Evolutionary conservation across 2,888 invertebrate species (phyloP).

Genomic region (Clepsis dumicolana): DNA sequence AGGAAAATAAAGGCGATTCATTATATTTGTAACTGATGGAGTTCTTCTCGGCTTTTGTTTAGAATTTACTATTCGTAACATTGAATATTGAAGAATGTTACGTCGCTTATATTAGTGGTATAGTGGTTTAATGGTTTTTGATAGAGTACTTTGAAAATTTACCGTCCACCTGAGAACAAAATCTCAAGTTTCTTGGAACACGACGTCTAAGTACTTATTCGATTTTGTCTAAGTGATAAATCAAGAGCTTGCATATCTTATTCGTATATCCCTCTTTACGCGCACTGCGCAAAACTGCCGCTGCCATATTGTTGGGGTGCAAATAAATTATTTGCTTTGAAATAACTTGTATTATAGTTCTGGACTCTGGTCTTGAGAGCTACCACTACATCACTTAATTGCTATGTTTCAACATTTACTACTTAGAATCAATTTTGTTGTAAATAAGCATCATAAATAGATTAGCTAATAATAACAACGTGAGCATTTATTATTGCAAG

Average conservation of each 20-base stretch:
- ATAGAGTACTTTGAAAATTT: too few relatives aligned
- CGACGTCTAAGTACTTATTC: too few relatives aligned
- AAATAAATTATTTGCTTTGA: not conserved
- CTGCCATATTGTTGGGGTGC: too few relatives aligned
- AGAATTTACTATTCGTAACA: not conserved
- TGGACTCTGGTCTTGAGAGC: not conserved
- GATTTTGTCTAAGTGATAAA: too few relatives aligned
- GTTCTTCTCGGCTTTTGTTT: not conserved
- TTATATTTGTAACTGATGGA: not conserved
- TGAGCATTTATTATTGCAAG: conserved; percentile 19
- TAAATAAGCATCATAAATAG: not conserved
- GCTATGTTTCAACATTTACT: not conserved
- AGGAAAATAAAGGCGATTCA: not conserved
- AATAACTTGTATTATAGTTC: not conserved
- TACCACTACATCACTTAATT: not conserved
- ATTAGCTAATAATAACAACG: not conserved
- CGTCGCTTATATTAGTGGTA: not conserved
- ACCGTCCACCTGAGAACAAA: too few relatives aligned
- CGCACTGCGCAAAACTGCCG: too few relatives aligned
- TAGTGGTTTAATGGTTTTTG: too few relatives aligned
- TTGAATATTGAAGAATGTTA: not conserved
- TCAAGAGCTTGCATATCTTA: too few relatives aligned
- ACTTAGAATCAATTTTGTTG: not conserved
- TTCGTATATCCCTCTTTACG: too few relatives aligned
- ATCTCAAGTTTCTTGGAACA: too few relatives aligned